Evolutionary conservation across 2,113 vertebrate species (phyloP).

Genomic region (Rhinopithecus roxellana): DNA sequence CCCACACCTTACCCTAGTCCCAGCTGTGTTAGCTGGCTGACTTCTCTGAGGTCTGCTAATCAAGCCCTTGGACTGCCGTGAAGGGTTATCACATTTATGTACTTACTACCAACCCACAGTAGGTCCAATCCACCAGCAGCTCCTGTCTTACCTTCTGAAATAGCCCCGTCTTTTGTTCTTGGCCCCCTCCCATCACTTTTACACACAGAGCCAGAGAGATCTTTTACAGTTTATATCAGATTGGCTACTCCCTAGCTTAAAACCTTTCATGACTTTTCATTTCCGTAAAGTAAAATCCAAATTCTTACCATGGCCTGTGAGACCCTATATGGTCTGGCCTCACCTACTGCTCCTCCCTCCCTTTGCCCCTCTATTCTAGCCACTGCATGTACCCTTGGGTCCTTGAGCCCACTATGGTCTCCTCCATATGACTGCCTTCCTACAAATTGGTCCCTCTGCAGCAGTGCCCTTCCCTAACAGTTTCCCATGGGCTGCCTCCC

Average conservation of each 20-base stretch:
- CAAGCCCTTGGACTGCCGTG: not conserved
- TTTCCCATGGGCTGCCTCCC: not conserved
- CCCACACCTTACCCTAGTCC: not conserved
- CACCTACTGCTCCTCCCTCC: not conserved
- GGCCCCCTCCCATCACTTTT: not conserved
- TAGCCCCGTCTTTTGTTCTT: not conserved
- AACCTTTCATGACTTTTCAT: not conserved
- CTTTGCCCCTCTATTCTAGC: not conserved
- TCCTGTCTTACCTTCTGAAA: not conserved
- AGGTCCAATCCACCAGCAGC: not conserved
- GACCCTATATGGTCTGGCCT: not conserved
- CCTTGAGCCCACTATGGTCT: not conserved
- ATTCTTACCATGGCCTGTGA: not conserved
- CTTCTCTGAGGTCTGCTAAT: not conserved
- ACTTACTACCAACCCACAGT: rapidly evolving
- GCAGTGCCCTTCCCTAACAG: not conserved
- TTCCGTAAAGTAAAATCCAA: not conserved
- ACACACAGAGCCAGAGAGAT: not conserved
- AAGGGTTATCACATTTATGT: not conserved
- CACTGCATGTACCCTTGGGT: not conserved
- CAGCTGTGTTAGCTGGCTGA: not conserved
- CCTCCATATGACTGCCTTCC: not conserved
- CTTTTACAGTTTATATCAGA: not conserved
- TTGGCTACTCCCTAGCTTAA: not conserved
- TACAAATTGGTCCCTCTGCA: not conserved